Base-by-base conservation (phyloP, 2,113 vertebrate species). In the Dinomys branickii region DNA sequence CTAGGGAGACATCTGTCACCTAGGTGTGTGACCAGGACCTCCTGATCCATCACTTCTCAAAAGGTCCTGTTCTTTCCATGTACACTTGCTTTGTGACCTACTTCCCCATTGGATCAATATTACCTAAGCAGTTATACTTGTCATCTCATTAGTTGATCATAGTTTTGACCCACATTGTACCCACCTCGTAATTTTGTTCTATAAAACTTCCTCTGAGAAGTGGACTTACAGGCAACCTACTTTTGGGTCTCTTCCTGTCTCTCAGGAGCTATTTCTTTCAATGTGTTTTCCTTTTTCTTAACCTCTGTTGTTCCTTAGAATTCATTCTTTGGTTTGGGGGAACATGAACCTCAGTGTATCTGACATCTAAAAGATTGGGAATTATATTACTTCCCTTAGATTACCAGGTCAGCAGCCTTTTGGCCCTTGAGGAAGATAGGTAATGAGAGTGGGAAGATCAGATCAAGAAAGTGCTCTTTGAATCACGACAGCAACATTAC, bases 391-490 rank as follows among this genome's bases (percentile, higher is more conserved):
- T 77, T 47, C 24, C 24, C 26, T 7, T 47, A 47, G 47, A 47
- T 47, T 26, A 47, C 26, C 14, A 92, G 54, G 52, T n/a, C n/a
- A 54, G 86, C 50, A 87, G 78, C 35, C 44, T 63, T 93, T 75
- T 84, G 92, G 44, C 59, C 30, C 71, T 95, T 54, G 52, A 94
- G 54, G 75, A 94, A 73, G 75, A 92, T 14, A 89, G 92, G 77
- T 88, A 88, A 73, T 7, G n/a, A 16, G 3, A 71, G 38, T 44
- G 78, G 47, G 16, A 82, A 88, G 41, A 86, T 63, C 6, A 86
- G 78, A 75, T 87, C 50, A 67, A 35, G 61, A 69, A 94, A 67
- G n/a, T 78, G 20, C 6, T 73, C 35, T 87, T 83, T 52, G 65
- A 69, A 73, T 92, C 28, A 69, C 41, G 56, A 16, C 84, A 75